phyloP scores from a whole-genome alignment of 2,113 vertebrate species.

The Oryzias javanicus region DNA sequence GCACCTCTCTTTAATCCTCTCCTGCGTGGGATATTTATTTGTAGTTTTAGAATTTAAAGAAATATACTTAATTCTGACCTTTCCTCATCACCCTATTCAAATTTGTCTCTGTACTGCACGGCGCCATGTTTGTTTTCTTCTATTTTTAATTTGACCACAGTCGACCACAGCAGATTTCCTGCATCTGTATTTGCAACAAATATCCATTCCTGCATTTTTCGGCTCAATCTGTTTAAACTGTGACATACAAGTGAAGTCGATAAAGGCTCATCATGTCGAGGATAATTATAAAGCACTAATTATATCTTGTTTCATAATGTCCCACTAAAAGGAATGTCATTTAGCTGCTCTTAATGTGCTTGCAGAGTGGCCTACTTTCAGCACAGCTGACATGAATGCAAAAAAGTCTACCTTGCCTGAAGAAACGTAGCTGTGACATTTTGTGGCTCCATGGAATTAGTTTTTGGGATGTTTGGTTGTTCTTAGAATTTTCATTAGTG shows the following conservation, averaged over 20 bases:
- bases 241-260: conserved; percentile 55
- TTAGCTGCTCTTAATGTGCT: conserved; percentile 52
- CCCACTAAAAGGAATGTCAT: conserved; percentile 77
- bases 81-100: not conserved
- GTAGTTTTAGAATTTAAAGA: too few relatives aligned
- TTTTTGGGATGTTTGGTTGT: conserved; percentile 25
- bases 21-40: too few relatives aligned
- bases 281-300: conserved; percentile 76
- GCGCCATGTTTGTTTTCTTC: conserved; percentile 6
- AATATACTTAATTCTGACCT: not conserved
- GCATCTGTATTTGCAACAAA: conserved; percentile 7
- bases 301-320: conserved; percentile 65
- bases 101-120: not conserved
- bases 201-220: conserved; percentile 13
- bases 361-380: conserved; percentile 60
- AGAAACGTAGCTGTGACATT: conserved; percentile 11
- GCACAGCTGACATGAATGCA: conserved; percentile 24
- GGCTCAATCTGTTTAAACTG: conserved; percentile 46
- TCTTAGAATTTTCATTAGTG: conserved; percentile 23
- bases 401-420: conserved; percentile 7
- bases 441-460: conserved; percentile 14
- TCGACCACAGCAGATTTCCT: conserved; percentile 16
- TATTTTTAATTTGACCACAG: conserved; percentile 6
- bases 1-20: not conserved
- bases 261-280: conserved; percentile 58